Conservation (phyloP, 2,797 vertebrate genomes). For the Falco biarmicus region DNA sequence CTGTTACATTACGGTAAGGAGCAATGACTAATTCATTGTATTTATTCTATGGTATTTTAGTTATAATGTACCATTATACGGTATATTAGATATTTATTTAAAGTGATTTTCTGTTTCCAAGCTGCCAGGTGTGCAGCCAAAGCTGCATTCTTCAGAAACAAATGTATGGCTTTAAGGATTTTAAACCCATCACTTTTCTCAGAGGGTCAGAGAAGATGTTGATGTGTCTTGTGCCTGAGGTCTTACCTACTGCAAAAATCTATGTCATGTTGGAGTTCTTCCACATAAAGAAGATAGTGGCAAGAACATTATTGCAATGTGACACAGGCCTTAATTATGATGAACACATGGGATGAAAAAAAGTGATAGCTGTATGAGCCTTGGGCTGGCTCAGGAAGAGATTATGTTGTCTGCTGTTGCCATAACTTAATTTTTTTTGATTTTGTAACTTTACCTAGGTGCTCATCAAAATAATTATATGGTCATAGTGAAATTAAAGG, state of each 20-base stretch:
- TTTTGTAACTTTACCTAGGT: not conserved
- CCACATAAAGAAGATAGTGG: not conserved
- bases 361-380: not conserved
- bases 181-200: slow-evolving; percentile 2
- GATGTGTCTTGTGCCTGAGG: not conserved
- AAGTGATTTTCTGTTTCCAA: slow-evolving; percentile 16
- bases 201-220: not conserved
- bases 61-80: not conserved
- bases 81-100: slow-evolving; percentile 19
- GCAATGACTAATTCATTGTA: slow-evolving; percentile 29
- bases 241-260: slow-evolving; percentile 1
- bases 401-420: not conserved
- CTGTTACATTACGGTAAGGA: not conserved
- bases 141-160: not conserved
- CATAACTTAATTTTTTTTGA: not conserved
- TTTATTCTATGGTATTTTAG: not conserved
- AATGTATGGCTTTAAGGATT: not conserved
- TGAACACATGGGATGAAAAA: not conserved
- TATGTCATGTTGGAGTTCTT: not conserved
- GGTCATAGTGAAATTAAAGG: not conserved
- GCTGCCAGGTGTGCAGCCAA: not conserved
- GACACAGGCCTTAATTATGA: not conserved
- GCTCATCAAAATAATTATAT: not conserved
- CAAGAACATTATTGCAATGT: not conserved
- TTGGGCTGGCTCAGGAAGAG: not conserved